phyloP scores from a whole-genome alignment of 2,888 invertebrate species.

The Rhimphoctona megacephalus region DNA sequence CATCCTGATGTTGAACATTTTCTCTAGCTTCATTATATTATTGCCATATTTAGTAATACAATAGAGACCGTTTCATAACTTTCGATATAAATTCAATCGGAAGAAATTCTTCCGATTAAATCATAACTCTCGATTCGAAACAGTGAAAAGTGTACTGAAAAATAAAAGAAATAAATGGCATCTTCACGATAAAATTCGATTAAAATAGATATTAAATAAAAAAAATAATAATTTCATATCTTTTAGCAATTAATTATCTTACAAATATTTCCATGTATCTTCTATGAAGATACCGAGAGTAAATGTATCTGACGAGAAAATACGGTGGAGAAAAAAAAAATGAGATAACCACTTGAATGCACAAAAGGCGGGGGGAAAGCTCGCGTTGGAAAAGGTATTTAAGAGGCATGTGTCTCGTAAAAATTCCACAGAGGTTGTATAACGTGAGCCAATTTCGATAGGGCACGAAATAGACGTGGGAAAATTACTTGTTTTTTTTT shows the following conservation, averaged over 20 bases:
- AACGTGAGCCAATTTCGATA: not conserved
- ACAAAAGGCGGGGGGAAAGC: not conserved
- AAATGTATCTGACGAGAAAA: not conserved
- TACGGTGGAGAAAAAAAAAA: not conserved
- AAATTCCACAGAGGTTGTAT: conserved; percentile 1
- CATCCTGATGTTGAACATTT: not conserved
- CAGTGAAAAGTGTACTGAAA: not conserved
- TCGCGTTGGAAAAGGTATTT: not conserved
- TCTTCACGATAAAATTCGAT: not conserved
- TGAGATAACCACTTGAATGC: not conserved
- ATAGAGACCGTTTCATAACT: not conserved
- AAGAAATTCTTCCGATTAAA: not conserved
- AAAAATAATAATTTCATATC: not conserved
- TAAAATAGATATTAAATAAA: not conserved
- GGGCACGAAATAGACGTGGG: not conserved
- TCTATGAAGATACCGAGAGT: not conserved
- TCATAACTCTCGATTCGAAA: too few species aligned
- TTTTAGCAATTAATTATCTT: too few species aligned
- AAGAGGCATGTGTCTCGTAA: conserved; percentile 5
- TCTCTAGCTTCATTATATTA: not conserved
- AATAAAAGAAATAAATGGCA: not conserved
- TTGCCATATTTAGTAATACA: not conserved
- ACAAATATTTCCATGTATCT: too few species aligned
- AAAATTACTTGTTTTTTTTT: not conserved
- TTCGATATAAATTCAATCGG: not conserved